Conservation (phyloP, 2,888 invertebrate genomes). For the Heliconius ismenius region DNA sequence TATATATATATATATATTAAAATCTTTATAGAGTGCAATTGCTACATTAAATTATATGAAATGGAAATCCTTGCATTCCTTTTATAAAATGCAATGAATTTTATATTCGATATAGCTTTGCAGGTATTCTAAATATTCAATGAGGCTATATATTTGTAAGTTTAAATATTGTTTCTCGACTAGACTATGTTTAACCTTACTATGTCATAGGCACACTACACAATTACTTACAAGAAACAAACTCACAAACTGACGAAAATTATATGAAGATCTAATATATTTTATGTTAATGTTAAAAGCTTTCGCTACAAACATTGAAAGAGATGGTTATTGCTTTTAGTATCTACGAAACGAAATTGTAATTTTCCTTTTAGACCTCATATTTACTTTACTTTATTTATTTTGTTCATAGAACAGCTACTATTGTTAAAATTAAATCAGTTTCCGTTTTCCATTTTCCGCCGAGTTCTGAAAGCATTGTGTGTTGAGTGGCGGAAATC, state of each 20-base stretch:
- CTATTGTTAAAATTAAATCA: too few species aligned
- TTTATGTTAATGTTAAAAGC: conserved; percentile 19
- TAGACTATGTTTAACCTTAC: not conserved
- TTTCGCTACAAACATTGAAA: conserved; percentile 13
- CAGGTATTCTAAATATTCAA: not conserved
- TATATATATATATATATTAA: not conserved
- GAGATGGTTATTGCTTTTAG: conserved; percentile 9
- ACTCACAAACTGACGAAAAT: not conserved
- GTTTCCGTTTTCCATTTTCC: too few species aligned
- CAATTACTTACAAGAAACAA: not conserved
- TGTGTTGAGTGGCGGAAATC: too few species aligned
- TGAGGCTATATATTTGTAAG: not conserved
- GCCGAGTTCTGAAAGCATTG: too few species aligned
- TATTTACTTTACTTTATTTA: conserved; percentile 3
- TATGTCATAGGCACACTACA: not conserved
- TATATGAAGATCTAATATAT: not conserved
- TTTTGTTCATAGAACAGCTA: not conserved
- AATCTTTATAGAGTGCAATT: not conserved
- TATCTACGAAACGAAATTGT: not conserved
- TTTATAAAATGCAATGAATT: not conserved
- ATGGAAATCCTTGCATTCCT: not conserved
- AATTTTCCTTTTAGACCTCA: not conserved
- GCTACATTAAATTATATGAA: not conserved
- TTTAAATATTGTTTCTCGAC: not conserved
- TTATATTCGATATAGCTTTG: conserved; percentile 1